A percentile compares a stretch with the other conserved stretches of the same genome.
Conservation (phyloP, 2,888 invertebrate species). For the Eupithecia exiguata region DNA sequence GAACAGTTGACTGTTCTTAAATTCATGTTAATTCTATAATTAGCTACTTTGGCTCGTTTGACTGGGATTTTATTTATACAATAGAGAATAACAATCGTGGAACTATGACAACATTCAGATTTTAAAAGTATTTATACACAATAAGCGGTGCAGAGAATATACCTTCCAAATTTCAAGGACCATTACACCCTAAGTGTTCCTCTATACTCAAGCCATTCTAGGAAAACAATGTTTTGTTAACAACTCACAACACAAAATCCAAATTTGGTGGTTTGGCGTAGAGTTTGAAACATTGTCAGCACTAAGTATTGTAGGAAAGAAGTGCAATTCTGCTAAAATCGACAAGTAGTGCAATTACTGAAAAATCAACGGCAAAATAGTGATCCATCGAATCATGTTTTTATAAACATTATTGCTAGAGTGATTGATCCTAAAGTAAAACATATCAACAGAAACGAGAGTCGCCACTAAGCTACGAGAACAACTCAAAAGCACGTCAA, state of each 20-base stretch:
- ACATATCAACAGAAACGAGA: slow-evolving; percentile 50
- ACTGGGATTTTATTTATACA: slow-evolving; percentile 54
- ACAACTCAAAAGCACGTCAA: slow-evolving; percentile 71
- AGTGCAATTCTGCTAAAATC: neutral
- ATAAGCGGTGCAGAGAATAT: slow-evolving; percentile 57
- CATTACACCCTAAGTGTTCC: slow-evolving; percentile 46
- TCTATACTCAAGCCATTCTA: neutral
- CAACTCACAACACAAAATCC: neutral
- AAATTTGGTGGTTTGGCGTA: neutral
- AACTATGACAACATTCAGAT: slow-evolving; percentile 36
- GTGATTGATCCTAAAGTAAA: neutral
- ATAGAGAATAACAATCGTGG: slow-evolving; percentile 26
- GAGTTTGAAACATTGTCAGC: neutral
- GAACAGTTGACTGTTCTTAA: slow-evolving; percentile 37
- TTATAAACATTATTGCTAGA: no score
- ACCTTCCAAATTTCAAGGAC: slow-evolving; percentile 58
- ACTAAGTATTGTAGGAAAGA: neutral
- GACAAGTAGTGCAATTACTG: no score
- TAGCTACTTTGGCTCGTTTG: slow-evolving; percentile 61
- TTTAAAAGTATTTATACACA: slow-evolving; percentile 32
- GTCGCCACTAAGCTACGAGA: slow-evolving; percentile 51
- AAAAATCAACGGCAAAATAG: no score
- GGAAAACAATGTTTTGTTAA: neutral
- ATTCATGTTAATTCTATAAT: slow-evolving; percentile 46
- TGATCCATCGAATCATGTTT: no score